Evolutionary conservation across 64 coral and sea anemone species (phyloP).

Genomic region (Anthopleura sola): DNA sequence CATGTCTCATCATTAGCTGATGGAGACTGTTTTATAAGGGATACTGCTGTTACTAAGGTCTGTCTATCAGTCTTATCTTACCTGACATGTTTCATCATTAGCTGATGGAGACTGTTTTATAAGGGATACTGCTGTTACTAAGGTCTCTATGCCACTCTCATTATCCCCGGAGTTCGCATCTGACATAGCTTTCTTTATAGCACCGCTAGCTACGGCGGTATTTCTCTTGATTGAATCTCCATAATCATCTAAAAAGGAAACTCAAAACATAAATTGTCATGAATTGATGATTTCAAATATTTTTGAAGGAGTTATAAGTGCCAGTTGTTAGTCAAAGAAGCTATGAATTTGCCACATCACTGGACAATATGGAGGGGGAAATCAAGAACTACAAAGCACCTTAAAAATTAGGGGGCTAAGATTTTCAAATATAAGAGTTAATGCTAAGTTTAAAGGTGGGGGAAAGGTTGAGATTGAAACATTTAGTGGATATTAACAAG

Average conservation of each 20-base stretch:
- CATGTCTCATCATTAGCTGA: too few species aligned
- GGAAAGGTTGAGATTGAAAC: too few species aligned
- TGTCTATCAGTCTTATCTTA: slow-evolving; percentile 62
- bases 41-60: slow-evolving; percentile 80
- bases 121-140: slow-evolving; percentile 90
- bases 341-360: too few species aligned
- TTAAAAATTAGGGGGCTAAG: too few species aligned
- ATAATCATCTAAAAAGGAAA: slow-evolving; percentile 49
- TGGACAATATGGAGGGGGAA: too few species aligned
- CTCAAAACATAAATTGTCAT: background rate
- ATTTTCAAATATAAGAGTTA: too few species aligned
- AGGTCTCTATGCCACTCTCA: slow-evolving; percentile 95
- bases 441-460: too few species aligned
- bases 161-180: slow-evolving; percentile 94
- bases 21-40: slow-evolving; percentile 86
- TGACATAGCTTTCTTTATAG: slow-evolving; percentile 93
- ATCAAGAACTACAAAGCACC: too few species aligned
- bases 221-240: slow-evolving; percentile 81
- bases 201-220: slow-evolving; percentile 74
- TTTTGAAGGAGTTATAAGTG: too few species aligned
- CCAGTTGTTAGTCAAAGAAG: too few species aligned
- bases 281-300: too few species aligned
- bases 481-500: too few species aligned
- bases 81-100: slow-evolving; percentile 88
- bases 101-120: slow-evolving; percentile 97